Evolutionary conservation across 2,113 vertebrate species (phyloP).

Genomic region (Lethenteron camtschaticum): DNA sequence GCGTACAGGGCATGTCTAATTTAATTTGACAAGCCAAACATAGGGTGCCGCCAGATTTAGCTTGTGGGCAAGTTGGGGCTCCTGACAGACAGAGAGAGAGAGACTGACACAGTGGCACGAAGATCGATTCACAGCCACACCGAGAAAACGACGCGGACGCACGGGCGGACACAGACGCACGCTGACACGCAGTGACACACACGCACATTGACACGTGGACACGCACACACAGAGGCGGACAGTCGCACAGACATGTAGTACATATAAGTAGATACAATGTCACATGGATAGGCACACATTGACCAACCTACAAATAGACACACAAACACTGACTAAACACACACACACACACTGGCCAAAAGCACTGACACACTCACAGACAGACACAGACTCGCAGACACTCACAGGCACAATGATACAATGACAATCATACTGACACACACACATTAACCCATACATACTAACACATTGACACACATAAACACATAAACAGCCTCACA

Average conservation of each 20-base stretch:
- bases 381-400: background rate
- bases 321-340: background rate
- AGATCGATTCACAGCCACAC: too few relatives aligned
- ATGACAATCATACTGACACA: background rate
- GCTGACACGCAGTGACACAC: background rate
- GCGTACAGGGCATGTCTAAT: too few relatives aligned
- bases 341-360: background rate
- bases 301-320: background rate
- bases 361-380: background rate
- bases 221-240: background rate
- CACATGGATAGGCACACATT: background rate
- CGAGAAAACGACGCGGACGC: too few relatives aligned
- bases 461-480: background rate
- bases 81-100: too few relatives aligned
- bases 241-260: background rate
- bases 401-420: background rate
- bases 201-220: background rate
- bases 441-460: background rate
- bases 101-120: too few relatives aligned
- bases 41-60: too few relatives aligned
- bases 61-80: too few relatives aligned
- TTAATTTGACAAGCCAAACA: too few relatives aligned
- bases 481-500: slow-evolving; percentile 1
- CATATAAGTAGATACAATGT: background rate
- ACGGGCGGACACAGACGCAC: too few relatives aligned